Conservation (phyloP, 2,797 vertebrate genomes). For the Amblyopsis hoosieri region DNA sequence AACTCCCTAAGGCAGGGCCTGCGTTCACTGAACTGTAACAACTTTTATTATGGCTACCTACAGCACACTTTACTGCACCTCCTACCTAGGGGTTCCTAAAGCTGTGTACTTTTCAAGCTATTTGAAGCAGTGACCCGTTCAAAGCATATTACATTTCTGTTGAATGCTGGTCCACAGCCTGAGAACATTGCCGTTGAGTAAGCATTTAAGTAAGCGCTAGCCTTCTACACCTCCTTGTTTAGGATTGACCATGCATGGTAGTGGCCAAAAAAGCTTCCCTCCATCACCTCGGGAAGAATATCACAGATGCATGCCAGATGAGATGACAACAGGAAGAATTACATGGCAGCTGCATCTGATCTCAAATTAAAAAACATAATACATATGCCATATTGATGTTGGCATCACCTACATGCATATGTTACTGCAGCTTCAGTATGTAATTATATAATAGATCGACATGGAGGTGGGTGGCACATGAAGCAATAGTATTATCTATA, state of each 20-base stretch:
- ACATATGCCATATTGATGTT: constrained; percentile 23
- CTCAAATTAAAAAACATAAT: constrained; percentile 31
- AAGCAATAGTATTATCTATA: background rate
- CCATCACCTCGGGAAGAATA: constrained; percentile 58
- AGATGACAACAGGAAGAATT: constrained; percentile 36
- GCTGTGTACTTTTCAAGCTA: constrained; percentile 33
- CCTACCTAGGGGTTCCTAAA: constrained; percentile 43
- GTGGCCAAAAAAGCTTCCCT: constrained; percentile 44
- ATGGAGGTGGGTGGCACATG: constrained; percentile 13
- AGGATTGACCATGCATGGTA: constrained; percentile 49
- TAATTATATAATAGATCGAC: background rate
- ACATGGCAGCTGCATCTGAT: constrained; percentile 53
- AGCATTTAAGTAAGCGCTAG: constrained; percentile 40
- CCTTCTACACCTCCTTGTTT: constrained; percentile 53
- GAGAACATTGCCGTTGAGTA: constrained; percentile 38
- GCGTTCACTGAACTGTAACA: constrained; percentile 55
- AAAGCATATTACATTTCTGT: constrained; percentile 47
- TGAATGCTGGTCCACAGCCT: constrained; percentile 35
- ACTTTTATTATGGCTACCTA: constrained; percentile 58
- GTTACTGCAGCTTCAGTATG: constrained; percentile 14
- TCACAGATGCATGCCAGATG: constrained; percentile 67
- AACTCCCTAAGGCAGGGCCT: constrained; percentile 38
- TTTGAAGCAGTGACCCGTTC: constrained; percentile 43
- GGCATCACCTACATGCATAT: constrained; percentile 15
- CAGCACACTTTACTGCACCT: constrained; percentile 52